Conservation (phyloP, 2,888 invertebrate genomes). For the Tetropium fuscum region DNA sequence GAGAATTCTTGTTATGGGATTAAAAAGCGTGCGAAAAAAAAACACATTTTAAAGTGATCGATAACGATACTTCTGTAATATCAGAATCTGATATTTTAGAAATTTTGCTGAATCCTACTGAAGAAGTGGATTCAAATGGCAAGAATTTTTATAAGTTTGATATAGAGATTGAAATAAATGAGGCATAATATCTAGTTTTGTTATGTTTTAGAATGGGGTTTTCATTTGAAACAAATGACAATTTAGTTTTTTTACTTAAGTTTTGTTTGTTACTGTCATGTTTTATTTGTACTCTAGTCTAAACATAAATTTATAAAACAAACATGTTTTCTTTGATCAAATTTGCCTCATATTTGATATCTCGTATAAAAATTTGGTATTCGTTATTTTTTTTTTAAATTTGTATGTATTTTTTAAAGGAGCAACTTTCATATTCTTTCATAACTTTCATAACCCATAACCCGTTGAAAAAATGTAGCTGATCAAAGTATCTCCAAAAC, state of each 20-base stretch:
- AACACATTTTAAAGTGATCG: background rate
- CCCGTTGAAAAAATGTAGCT: background rate
- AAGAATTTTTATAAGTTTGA: conserved; percentile 2
- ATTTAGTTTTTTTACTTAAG: background rate
- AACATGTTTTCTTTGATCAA: background rate
- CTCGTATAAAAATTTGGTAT: background rate
- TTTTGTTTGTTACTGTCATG: conserved; percentile 1
- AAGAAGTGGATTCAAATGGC: conserved; percentile 3
- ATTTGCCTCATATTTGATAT: background rate
- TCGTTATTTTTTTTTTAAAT: background rate
- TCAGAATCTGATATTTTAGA: background rate
- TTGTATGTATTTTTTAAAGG: too few species aligned
- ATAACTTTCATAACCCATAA: too few species aligned
- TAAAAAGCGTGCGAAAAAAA: background rate
- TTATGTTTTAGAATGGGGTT: background rate
- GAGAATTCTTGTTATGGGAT: background rate
- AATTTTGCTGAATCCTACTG: conserved; percentile 1
- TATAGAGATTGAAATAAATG: conserved; percentile 1
- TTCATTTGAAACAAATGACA: background rate
- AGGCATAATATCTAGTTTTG: background rate
- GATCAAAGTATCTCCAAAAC: conserved; percentile 1
- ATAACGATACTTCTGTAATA: conserved; percentile 2
- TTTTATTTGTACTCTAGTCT: background rate
- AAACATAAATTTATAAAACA: conserved; percentile 2
- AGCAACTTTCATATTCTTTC: too few species aligned